phyloP scores from a whole-genome alignment of 2,888 invertebrate species.

The Acanthosepion esculentum region DNA sequence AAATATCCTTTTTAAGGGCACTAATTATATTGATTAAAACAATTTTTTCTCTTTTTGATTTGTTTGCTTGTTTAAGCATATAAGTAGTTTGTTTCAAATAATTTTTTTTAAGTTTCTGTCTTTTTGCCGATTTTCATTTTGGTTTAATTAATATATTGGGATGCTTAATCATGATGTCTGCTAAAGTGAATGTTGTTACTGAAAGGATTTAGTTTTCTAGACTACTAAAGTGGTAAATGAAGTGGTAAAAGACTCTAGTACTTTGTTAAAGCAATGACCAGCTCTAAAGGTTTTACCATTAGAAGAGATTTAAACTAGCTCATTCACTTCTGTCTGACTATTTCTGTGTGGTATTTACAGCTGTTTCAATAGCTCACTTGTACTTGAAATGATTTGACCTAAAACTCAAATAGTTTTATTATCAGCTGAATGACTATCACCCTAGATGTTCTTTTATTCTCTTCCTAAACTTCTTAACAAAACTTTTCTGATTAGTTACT shows the following conservation, averaged over 20 bases:
- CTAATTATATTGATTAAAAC: no score
- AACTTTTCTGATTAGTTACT: not conserved
- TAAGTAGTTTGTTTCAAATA: no score
- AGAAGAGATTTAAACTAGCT: not conserved
- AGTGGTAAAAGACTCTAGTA: not conserved
- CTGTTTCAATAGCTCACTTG: slow-evolving; percentile 14
- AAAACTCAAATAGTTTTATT: slow-evolving; percentile 33
- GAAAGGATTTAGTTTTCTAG: not conserved
- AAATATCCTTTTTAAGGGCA: no score
- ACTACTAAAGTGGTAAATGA: not conserved
- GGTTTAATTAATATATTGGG: no score
- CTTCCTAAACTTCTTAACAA: not conserved
- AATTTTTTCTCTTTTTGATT: no score
- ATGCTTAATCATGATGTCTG: not conserved
- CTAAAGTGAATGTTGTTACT: not conserved
- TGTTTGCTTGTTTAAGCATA: no score
- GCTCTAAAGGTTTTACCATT: not conserved
- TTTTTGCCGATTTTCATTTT: no score
- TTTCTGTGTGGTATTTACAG: slow-evolving; percentile 33
- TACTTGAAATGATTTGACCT: slow-evolving; percentile 18
- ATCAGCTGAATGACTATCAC: not conserved
- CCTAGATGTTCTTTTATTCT: slow-evolving; percentile 17
- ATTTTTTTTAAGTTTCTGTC: no score
- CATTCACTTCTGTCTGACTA: not conserved
- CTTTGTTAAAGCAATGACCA: not conserved